These are phyloP conservation scores for Diacarnus erythraeanus DNA, from an alignment of 37 sponge, comb jelly and placozoan genomes.

Conservation along the genomic window DNA sequence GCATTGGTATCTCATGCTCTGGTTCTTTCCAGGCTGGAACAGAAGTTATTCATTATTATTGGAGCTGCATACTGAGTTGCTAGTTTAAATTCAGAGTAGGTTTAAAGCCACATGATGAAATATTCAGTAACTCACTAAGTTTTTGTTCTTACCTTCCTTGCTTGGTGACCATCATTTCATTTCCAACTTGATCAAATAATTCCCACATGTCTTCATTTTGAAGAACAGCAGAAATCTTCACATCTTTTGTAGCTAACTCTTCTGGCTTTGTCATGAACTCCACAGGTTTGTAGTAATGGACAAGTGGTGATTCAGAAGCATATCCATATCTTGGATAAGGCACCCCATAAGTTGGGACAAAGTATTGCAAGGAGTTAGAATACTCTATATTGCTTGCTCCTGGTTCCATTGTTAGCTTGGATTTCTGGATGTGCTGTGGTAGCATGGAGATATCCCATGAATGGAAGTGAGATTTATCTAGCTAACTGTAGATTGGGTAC, in stretches of 20 bases:
- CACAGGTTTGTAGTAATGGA: not conserved
- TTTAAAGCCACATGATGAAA: too few species aligned
- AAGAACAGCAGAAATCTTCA: slow-evolving; percentile 15
- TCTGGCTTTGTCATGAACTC: not conserved
- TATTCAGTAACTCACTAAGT: too few species aligned
- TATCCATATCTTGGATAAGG: not conserved
- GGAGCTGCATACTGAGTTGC: too few species aligned
- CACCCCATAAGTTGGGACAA: not conserved
- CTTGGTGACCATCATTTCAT: slow-evolving; percentile 84
- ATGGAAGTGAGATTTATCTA: too few species aligned
- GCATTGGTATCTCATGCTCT: too few species aligned
- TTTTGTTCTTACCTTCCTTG: slow-evolving; percentile 69
- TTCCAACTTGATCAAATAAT: slow-evolving; percentile 48
- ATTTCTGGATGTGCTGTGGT: too few species aligned
- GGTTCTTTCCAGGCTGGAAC: too few species aligned
- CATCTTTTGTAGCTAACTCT: not conserved
- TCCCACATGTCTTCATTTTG: slow-evolving; percentile 55
- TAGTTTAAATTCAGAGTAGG: too few species aligned
- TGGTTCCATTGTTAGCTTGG: too few species aligned
- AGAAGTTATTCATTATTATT: too few species aligned
- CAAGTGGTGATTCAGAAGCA: not conserved
- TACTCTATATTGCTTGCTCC: not conserved
- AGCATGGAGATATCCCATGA: too few species aligned
- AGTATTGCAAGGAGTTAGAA: not conserved
- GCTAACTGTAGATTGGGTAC: too few species aligned